phyloP scores from a whole-genome alignment of 2,113 vertebrate genomes.

The Cinclus cinclus region DNA sequence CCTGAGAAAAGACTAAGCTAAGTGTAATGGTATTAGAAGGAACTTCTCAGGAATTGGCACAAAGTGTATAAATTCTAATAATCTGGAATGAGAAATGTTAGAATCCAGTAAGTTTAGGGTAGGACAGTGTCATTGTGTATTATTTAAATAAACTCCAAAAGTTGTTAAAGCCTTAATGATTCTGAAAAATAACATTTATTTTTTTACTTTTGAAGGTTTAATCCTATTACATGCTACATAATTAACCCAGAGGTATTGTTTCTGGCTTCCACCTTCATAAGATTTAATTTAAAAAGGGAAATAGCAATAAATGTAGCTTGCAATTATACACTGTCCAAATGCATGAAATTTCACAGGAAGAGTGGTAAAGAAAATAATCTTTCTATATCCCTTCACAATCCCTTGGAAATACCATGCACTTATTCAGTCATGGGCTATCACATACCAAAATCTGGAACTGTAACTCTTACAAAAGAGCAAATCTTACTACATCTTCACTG shows the following conservation, averaged over 20 bases:
- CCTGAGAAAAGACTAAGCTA: neutral
- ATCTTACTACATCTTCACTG: neutral
- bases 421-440: neutral
- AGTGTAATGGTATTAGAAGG: neutral
- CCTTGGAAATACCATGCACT: neutral
- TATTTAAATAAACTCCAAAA: conserved; percentile 19
- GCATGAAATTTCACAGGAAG: neutral
- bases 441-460: neutral
- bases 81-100: neutral
- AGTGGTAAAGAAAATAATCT: neutral
- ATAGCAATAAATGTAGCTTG: neutral
- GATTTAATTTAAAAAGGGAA: neutral
- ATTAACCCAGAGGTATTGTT: neutral
- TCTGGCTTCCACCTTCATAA: neutral
- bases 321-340: neutral
- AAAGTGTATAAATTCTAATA: neutral
- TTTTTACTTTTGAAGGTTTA: neutral
- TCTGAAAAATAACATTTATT: neutral
- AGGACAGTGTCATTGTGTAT: neutral
- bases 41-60: neutral
- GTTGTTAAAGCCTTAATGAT: neutral
- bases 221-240: neutral
- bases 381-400: neutral
- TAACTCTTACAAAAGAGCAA: neutral
- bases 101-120: neutral